Conservation (phyloP, 37 sponge, comb jelly and placozoan genomes). For the Tethya wilhelma region DNA sequence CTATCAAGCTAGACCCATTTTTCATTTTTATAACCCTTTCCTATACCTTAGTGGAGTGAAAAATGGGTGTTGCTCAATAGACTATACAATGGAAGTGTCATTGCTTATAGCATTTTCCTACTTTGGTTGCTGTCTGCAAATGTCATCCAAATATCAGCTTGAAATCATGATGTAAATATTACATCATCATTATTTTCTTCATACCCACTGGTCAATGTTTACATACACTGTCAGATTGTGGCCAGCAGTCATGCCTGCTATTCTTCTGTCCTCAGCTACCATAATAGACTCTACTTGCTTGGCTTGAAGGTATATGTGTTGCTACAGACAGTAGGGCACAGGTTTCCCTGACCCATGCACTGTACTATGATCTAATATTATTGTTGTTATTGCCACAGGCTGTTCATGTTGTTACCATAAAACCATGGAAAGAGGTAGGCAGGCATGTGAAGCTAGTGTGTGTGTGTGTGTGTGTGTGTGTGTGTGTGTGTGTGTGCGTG, state of each 20-base stretch:
- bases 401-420: slow-evolving; percentile 67
- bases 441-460: not conserved
- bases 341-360: not conserved
- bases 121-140: too few species aligned
- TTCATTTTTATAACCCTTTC: too few species aligned
- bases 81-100: too few species aligned
- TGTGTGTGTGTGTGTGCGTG: not conserved
- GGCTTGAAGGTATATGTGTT: slow-evolving; percentile 55
- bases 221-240: slow-evolving; percentile 29
- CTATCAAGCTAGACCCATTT: too few species aligned
- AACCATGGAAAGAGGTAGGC: slow-evolving; percentile 82
- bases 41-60: too few species aligned
- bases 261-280: slow-evolving; percentile 60
- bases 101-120: too few species aligned
- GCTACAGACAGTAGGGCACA: not conserved
- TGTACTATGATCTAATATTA: not conserved
- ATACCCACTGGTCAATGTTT: too few species aligned
- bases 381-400: slow-evolving; percentile 20
- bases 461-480: not conserved
- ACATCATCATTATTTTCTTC: too few species aligned
- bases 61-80: too few species aligned
- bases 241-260: slow-evolving; percentile 81
- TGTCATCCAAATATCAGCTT: too few species aligned
- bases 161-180: not conserved
- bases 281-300: slow-evolving; percentile 51